Base-by-base conservation (phyloP, 2,113 vertebrate species). In the Girardinichthys multiradiatus region DNA sequence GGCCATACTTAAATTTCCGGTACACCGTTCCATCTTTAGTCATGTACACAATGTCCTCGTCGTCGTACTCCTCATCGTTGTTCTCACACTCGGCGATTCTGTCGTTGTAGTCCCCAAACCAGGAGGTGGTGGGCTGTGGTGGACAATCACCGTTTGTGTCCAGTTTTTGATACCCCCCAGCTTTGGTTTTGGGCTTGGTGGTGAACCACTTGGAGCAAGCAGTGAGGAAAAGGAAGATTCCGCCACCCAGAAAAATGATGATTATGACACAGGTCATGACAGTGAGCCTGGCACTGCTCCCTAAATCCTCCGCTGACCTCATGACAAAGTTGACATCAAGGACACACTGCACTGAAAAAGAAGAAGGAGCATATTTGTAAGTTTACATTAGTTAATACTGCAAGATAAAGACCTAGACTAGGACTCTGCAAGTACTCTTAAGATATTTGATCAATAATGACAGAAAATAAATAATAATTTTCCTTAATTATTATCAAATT, bases 1-100 rank as follows among this genome's bases (percentile, higher is more conserved):
- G 87, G 27, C 97, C 95, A 0, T 97, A 97, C 84, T 94, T 97
- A 88, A 97, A 98, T 89, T 96, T 98, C 48, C 86, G 91, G 84
- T 98, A 99, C 70, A 99, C 88, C 0, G 95, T 97, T 62, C 97
- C 97, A 70, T 99, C 97, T 81, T 94, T 93, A 31, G 94, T 91
- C 98, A 98, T 98, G 87, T 98, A 98, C 64, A 99, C 96, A 0
- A 98, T 98, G 54, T 96, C 97, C 2, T 97, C 96, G 0, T 96
- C 95, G 0, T 95, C 94, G 0, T 90, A 89, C 0, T 94, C 93
- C 0, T 97, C 95, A 0, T 96, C 94, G 0, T 94, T 91, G 0
- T 94, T 86, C 2, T 94, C 91, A 57, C 70, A 66, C 1, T 59
- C 72, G 24, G 81, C 21, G 15, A 96, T 93, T 33, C 80, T 84